Evolutionary conservation across 2,797 vertebrate genomes (phyloP), one percentile per base, ranked within the genome.

Genomic region (Octomys mimax): DNA sequence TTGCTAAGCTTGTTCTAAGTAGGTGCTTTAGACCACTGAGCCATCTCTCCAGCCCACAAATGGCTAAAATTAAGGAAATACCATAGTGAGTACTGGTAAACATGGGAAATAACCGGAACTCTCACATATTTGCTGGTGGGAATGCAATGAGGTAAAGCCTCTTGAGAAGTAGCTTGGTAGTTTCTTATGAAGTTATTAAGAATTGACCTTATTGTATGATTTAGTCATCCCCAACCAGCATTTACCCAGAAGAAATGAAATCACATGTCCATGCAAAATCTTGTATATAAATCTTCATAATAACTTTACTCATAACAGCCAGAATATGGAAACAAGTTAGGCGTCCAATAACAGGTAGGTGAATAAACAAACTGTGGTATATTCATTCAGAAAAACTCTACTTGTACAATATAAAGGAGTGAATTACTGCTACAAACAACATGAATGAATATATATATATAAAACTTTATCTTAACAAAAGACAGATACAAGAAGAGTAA

Each of bases 171-270:
- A 66, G 9, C 66, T 92, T 83, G 31, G 61, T 39, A 49, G 59
- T 81, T 95, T 84, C 66, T 89, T 89, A 54, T 18, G 46, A 68
- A 89, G 88, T 87, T 92, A 82, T 89, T 92, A 82, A 79, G 9
- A 21, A 80, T 81, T 78, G 26, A 68, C 46, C 73, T 95, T 68
- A 49, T 18, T 36, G 0, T 88, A 4, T 78, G 66, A 92, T 87
- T 88, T 54, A 88, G 39, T 12, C 73, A 68, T 81, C 9, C 3
- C 28, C 24, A 33, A 57, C 59, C 52, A 62, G 5, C 75, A 54
- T 62, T 89, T 88, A 77, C 19, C 81, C 26, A 57, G 39, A 83
- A 88, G 39, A 87, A 52, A 80, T 33, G 5, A 91, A 93, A 92
- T 28, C 9, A 64, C 36, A 70, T 42, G 21, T 84, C 28, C 4